Evolutionary conservation across 2,797 vertebrate genomes (phyloP).

Genomic region (Cirrhinus molitorella): DNA sequence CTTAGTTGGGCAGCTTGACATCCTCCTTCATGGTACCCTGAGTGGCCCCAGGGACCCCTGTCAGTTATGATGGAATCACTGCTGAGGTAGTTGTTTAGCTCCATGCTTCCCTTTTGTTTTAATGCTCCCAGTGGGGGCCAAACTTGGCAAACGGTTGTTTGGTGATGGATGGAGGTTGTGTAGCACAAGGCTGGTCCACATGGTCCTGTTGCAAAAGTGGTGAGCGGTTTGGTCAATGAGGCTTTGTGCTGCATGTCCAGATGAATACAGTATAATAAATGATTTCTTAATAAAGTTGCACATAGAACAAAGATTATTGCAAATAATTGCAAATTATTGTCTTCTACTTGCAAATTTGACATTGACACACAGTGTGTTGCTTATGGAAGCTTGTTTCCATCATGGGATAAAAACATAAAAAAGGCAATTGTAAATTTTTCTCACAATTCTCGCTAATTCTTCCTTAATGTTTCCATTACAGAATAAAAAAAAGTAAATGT

Average conservation of each 20-base stretch:
- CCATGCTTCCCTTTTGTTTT: constrained; percentile 40
- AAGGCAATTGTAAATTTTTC: background rate
- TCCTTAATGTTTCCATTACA: background rate
- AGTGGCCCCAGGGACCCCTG: constrained; percentile 44
- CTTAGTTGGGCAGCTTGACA: constrained; percentile 52
- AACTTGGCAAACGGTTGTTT: constrained; percentile 34
- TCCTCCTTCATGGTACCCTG: constrained; percentile 51
- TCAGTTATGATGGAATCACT: constrained; percentile 53
- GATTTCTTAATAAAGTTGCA: background rate
- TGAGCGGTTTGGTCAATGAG: constrained; percentile 3
- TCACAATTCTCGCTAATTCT: background rate
- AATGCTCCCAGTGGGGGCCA: constrained; percentile 17
- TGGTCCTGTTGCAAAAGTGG: constrained; percentile 17
- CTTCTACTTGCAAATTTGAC: background rate
- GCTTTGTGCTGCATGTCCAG: background rate
- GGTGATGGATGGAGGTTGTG: constrained; percentile 44
- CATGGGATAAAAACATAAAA: background rate
- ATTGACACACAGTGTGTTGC: background rate
- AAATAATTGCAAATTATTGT: background rate
- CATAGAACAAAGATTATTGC: background rate
- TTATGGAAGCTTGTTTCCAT: background rate
- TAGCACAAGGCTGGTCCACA: constrained; percentile 29
- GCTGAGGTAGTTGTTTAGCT: constrained; percentile 54
- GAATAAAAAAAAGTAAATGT: background rate
- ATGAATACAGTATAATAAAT: background rate